Evolutionary conservation across 2,888 invertebrate genomes (phyloP), one percentile per base, ranked within the genome.

Genomic region (Pammene aurita): DNA sequence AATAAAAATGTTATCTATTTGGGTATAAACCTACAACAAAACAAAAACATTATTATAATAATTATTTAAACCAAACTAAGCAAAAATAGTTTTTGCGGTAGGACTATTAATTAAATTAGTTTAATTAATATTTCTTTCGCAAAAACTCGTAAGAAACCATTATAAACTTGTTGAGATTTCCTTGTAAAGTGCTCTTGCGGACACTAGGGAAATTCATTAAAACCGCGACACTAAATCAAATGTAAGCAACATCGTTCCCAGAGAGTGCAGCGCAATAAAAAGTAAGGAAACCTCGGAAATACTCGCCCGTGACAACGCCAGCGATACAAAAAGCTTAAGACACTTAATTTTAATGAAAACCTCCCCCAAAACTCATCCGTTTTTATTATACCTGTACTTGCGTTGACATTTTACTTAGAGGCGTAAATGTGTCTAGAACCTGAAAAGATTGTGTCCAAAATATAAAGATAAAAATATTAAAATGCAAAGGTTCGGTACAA

Each of bases 311-410:
- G 38, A n/a, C n/a, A n/a, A 55, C 46, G 35, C 69, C 42, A 66
- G 56, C 44, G 56, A 67, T 34, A 61, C 63, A 68, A 38, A 34
- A 34, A 44, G 56, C 44, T 18, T 11, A 44, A 68, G 57, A 68
- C 68, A 68, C 62, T 68, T 68, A n/a, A 68, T 58, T 68, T 68
- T 64, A 58, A 68, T 64, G 63, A 64, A 64, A 68, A 64, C 44
- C 68, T 63, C 68, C 68, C 63, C 68, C 44, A 38, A 66, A 68
- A 57, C 63, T 63, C 68, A 64, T 68, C 57, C 41, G 63, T 64
- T 68, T 57, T 68, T 68, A 68, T 68, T 64, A 68, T 52, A 64
- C 68, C 68, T 64, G 67, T 57, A 55, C 54, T 67, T 61, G 52
- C 48, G 16, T 34, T 63, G 62, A 50, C 57, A 64, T 57, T 68